Percentiles rank a stretch among this genome's conserved stretches.
These are phyloP conservation scores for Lepidocyrtinus sp. DNA, from an alignment of 2,888 invertebrate species.

Conservation along the genomic window DNA sequence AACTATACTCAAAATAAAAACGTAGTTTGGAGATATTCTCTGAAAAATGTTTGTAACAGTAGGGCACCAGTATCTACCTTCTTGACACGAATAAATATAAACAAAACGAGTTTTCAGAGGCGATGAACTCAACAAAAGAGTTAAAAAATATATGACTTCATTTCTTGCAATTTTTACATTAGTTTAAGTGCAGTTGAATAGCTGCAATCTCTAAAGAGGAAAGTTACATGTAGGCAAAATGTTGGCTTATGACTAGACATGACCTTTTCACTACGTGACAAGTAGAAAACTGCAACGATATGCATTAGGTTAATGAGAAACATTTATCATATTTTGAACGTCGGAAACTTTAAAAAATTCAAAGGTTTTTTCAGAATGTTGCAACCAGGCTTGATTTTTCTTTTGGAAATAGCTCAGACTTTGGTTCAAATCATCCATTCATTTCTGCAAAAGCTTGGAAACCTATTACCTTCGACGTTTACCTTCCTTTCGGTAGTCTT, in stretches of 20 bases:
- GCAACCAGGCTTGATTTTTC: background rate
- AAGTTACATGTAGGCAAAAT: too few relatives aligned
- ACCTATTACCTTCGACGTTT: too few relatives aligned
- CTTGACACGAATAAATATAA: conserved; percentile 2
- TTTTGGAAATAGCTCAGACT: background rate
- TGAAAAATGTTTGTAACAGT: background rate
- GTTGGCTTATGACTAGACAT: conserved; percentile 35
- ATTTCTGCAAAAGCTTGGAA: too few relatives aligned
- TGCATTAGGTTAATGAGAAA: background rate
- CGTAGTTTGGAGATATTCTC: background rate
- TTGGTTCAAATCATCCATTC: conserved; percentile 7
- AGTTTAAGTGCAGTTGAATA: too few relatives aligned
- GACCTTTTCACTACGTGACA: conserved; percentile 32
- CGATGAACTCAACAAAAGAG: background rate
- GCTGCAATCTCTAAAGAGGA: too few relatives aligned
- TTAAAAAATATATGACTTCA: background rate
- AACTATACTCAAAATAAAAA: conserved; percentile 1
- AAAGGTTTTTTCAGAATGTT: background rate
- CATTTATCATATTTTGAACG: background rate
- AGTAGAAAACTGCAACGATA: background rate
- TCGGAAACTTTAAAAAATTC: background rate
- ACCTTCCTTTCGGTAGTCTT: too few relatives aligned
- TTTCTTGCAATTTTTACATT: too few relatives aligned
- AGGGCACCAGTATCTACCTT: conserved; percentile 3
- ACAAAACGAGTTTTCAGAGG: background rate